Evolutionary conservation across 2,113 vertebrate genomes (phyloP).

Genomic region (Bos indicus): DNA sequence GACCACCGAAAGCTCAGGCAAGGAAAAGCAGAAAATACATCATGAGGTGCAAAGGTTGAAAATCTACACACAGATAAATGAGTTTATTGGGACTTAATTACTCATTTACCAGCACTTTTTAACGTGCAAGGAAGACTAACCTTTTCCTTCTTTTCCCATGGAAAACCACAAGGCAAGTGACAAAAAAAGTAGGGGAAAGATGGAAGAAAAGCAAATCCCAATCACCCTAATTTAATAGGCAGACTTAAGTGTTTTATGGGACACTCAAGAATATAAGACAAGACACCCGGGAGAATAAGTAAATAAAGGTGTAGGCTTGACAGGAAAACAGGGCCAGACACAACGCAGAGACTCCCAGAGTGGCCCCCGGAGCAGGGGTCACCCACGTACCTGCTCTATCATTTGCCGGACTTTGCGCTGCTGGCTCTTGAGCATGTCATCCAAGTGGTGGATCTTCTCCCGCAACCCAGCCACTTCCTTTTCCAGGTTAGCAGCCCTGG

Average conservation of each 20-base stretch:
- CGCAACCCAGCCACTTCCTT: conserved; percentile 90
- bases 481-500: conserved; percentile 87
- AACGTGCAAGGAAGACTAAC: neutral
- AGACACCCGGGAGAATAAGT: neutral
- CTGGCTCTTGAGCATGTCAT: conserved; percentile 97
- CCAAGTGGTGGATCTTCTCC: conserved; percentile 95
- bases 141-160: neutral
- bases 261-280: accelerated
- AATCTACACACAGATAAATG: neutral
- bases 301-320: neutral
- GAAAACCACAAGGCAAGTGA: neutral
- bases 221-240: neutral
- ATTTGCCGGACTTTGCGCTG: conserved; percentile 96
- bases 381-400: conserved; percentile 91
- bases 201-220: neutral
- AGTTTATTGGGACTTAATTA: neutral
- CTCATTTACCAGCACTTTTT: neutral
- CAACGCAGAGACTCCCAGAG: too few species aligned
- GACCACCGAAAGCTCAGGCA: neutral
- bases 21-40: neutral
- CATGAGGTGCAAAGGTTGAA: neutral
- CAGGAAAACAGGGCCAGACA: neutral
- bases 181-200: neutral
- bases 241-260: neutral
- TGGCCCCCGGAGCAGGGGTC: neutral